phyloP scores from a whole-genome alignment of 2,797 vertebrate genomes.

The Cossypha caffra region DNA sequence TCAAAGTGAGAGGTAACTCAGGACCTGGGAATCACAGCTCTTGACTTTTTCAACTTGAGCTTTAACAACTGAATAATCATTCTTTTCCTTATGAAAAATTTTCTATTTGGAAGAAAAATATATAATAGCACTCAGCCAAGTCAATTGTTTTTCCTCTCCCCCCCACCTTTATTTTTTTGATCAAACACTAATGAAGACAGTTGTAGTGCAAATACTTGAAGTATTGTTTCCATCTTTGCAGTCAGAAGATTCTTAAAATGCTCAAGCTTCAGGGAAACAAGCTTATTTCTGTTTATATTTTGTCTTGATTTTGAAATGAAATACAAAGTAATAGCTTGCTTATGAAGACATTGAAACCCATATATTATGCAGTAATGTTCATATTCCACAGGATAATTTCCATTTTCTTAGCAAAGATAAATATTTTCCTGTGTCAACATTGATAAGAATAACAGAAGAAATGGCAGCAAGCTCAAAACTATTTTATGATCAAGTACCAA shows the following conservation, averaged over 20 bases:
- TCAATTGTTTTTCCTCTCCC: accelerated
- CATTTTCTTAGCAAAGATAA: not conserved
- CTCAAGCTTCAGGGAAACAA: not conserved
- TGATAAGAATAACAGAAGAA: not conserved
- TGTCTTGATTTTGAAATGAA: conserved; percentile 6
- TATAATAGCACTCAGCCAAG: not conserved
- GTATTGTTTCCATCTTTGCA: not conserved
- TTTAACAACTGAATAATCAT: not conserved
- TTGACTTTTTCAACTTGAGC: not conserved
- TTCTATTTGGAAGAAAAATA: not conserved
- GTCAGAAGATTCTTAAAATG: conserved; percentile 6
- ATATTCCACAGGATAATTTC: conserved; percentile 28
- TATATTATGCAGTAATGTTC: conserved; percentile 6
- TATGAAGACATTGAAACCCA: not conserved
- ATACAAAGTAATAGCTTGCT: not conserved
- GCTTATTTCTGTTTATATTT: conserved; percentile 24
- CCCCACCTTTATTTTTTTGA: accelerated
- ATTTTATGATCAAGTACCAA: conserved; percentile 1
- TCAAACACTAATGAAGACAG: not conserved
- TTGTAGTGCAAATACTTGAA: not conserved
- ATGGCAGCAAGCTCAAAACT: not conserved
- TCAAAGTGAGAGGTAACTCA: not conserved
- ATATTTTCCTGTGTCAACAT: not conserved
- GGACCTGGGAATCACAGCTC: not conserved
- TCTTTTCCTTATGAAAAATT: not conserved